Base-by-base conservation (phyloP, 2,888 invertebrate species). In the Hirtodrosophila cameraria region DNA sequence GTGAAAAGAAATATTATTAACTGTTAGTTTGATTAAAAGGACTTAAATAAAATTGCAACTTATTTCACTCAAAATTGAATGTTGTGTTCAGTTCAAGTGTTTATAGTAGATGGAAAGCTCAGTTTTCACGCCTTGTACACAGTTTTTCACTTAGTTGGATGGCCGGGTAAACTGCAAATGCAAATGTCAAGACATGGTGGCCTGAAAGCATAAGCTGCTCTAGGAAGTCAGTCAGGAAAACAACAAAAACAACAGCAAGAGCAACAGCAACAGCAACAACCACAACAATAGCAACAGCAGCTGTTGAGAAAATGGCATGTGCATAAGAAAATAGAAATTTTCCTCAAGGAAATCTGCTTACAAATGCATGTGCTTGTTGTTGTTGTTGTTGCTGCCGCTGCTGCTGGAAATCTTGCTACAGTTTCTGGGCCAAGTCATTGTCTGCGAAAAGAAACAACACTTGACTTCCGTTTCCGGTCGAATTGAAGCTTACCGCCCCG, bases 301-400 rank as follows among this genome's bases (percentile, higher is more conserved):
- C 67, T 84, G 71, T 52, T 81, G 75, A 61, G 78, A 73, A 73
- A 83, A 70, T 83, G 64, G 68, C 71, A 69, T 65, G 72, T 78
- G 72, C 71, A 72, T 74, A 83, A 59, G 86, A 72, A 82, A 82
- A 86, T 82, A 64, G 65, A 59, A 67, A 79, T 67, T 69, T 75
- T 58, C 76, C 79, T 79, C 27, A 68, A 85, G 77, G 71, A 84
- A 82, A 85, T 77, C 77, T 78, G 73, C 74, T 87, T 83, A 70
- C 64, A 68, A 76, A 79, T 76, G 79, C 74, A 82, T 69, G 67
- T 65, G 46, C 41, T 55, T 33, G 33, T 30, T 54, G 43, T 12
- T 49, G 48, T 23, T 46, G 31, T 15, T 52, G 54, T 23, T 66
- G 52, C 15, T 59, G 54, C 25, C 42, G 36, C 12, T 36, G 36